Evolutionary conservation across 2,797 vertebrate genomes (phyloP), one percentile per base, ranked within the genome.

Genomic region (Dromococcyx pavoninus): DNA sequence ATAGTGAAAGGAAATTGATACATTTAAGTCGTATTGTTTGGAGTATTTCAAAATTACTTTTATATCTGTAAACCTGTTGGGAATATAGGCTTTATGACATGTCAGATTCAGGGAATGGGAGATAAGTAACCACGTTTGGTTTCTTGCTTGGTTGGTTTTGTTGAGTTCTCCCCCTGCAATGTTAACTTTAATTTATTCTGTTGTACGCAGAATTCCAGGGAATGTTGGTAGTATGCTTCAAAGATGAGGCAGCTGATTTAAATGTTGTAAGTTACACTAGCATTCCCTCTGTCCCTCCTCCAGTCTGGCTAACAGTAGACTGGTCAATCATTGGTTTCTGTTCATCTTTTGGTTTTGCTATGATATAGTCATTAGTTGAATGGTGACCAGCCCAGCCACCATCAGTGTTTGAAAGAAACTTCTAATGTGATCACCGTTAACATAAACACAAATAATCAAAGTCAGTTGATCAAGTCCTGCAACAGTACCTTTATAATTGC

Each of bases 121-220:
- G 27, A 43, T 35, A 6, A 35, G 30, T 56, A 56, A 24, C 22
- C 3, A 4, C 28, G 17, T 56, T 80, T 80, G 22, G 3, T 56
- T 65, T 86, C 25, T 54, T 43, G 23, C 5, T 32, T 76, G 10
- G 10, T 43, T 74, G 17, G 1, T 37, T 61, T 41, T 54, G 1
- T 58, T 58, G 7, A 6, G 3, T 64, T 54, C 5, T 56, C 2
- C 4, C 3, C 1, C 6, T 4, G 6, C 11, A 35, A 4, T 28
- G 51, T 46, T 28, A 23, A 48, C 13, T 72, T 71, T 74, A 50
- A 37, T 71, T 87, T 48, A 12, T 62, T n/a, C 5, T 60, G 17
- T 33, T 70, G n/a, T 9, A 32, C 22, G 21, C 5, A 41, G 43
- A 43, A 17, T 44, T 18, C 13, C 7, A 3, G 30, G 24, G 3